A percentile compares a stretch with the other conserved stretches of the same genome.
phyloP scores from a whole-genome alignment of 2,113 vertebrate genomes.

The Corydoras maculifer region DNA sequence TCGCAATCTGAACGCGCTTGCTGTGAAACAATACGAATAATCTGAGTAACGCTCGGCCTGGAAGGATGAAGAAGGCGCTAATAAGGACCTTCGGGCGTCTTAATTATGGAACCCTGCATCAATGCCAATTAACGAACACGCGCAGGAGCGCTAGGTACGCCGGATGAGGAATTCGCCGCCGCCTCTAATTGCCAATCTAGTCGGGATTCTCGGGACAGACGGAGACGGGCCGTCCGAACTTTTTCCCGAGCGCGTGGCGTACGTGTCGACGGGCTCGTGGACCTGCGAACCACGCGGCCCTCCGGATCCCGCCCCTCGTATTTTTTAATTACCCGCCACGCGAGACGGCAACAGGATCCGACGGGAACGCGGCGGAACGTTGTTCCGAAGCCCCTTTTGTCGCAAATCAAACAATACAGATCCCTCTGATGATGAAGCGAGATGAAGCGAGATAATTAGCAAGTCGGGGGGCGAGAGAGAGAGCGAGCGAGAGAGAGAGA shows the following conservation, averaged over 20 bases:
- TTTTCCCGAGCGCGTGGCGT: neutral
- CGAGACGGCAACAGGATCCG: slow-evolving; percentile 19
- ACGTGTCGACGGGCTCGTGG: too few species aligned
- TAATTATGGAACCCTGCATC: slow-evolving; percentile 40
- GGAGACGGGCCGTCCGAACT: slow-evolving; percentile 34
- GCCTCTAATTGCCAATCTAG: slow-evolving; percentile 41
- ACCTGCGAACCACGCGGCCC: too few species aligned
- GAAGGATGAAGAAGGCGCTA: slow-evolving; percentile 27
- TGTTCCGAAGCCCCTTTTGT: slow-evolving; percentile 19
- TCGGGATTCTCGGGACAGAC: slow-evolving; percentile 32
- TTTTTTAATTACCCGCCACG: slow-evolving; percentile 35
- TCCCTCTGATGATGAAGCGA: slow-evolving; percentile 31
- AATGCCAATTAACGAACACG: slow-evolving; percentile 29
- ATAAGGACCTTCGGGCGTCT: slow-evolving; percentile 28
- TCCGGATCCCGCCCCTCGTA: slow-evolving; percentile 1
- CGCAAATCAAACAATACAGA: slow-evolving; percentile 29
- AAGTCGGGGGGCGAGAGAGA: neutral
- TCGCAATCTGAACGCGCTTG: too few species aligned
- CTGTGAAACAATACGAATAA: slow-evolving; percentile 11
- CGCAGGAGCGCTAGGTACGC: slow-evolving; percentile 35
- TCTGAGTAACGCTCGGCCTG: slow-evolving; percentile 17
- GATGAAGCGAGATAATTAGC: slow-evolving; percentile 26
- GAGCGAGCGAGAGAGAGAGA: slow-evolving; percentile 4
- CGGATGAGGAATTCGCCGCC: slow-evolving; percentile 34
- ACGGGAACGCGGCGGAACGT: neutral